Evolutionary conservation across 2,888 invertebrate species (phyloP), one percentile per base, ranked within the genome.

Genomic region (Pseudoips prasinana): DNA sequence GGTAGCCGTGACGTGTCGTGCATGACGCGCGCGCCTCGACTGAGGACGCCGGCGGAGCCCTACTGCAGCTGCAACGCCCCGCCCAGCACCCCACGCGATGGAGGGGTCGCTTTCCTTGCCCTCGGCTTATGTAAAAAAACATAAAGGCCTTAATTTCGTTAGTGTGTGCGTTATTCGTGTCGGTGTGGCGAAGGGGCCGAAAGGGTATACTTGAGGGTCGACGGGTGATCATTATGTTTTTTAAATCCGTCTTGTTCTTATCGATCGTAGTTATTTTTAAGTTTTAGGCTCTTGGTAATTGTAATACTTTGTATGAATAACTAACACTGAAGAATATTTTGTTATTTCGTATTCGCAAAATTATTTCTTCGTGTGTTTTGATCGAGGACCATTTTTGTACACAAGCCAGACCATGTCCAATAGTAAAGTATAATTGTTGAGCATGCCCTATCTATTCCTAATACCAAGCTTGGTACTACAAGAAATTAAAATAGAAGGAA

Each of bases 11-110:
- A 79, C 82, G 81, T 75, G 63, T 46, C 71, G 77, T 59, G 57
- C 41, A 52, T 60, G 77, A 73, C 72, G 76, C 73, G 63, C 81
- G 73, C 75, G 76, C 58, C 80, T 70, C 85, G 84, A 86, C 85
- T 85, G 85, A 59, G 64, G 58, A 45, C 60, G 58, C 43, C 51
- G 43, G 42, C 59, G 76, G 71, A 80, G 80, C 75, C 82, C 81
- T 76, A 73, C 49, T 80, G 83, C 83, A 83, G 84, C 81, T 82
- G 83, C 81, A 81, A 55, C 62, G 80, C 84, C 75, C 82, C 85
- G 83, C 84, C 84, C 76, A 79, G 71, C 75, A 75, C 81, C 84
- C 81, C 78, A 76, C 68, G 69, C 70, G 69, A 67, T 72, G 74
- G 71, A 14, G 14, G 14, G 14, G 14, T 76, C 76, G 61, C 63